phyloP scores from a whole-genome alignment of 1,140 invertebrate genomes.

The Zeugodacus cucurbitae region DNA sequence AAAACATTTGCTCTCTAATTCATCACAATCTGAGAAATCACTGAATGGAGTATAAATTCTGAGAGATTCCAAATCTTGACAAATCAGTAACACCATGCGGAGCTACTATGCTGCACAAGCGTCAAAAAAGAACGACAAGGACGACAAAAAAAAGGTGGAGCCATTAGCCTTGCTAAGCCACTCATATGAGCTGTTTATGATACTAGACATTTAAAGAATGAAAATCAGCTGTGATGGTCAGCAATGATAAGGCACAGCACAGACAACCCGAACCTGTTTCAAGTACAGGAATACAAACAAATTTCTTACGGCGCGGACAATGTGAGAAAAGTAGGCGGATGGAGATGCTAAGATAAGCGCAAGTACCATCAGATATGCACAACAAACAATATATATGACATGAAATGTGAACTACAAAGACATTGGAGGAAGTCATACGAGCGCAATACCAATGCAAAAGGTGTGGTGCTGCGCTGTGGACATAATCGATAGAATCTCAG shows the following conservation, averaged over 20 bases:
- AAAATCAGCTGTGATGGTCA: not conserved
- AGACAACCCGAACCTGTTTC: not conserved
- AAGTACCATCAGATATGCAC: not conserved
- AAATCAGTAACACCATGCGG: too few relatives aligned
- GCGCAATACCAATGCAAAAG: not conserved
- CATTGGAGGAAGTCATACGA: not conserved
- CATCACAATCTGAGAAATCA: too few relatives aligned
- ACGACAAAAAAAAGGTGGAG: not conserved
- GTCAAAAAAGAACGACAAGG: too few relatives aligned
- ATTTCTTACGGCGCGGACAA: not conserved
- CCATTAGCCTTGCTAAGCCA: not conserved
- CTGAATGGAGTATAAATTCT: too few relatives aligned
- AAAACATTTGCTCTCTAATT: too few relatives aligned
- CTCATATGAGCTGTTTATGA: not conserved
- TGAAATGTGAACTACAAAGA: constrained; percentile 10
- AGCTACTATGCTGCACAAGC: too few relatives aligned
- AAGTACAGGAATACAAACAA: not conserved
- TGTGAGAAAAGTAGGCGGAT: constrained; percentile 21
- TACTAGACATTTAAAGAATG: not conserved
- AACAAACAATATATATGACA: not conserved
- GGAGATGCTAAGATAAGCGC: not conserved
- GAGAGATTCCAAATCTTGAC: too few relatives aligned
- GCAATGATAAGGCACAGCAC: not conserved
- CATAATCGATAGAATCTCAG: not conserved
- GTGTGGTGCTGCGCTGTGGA: not conserved